A percentile compares a stretch with the other conserved stretches of the same genome.
Evolutionary conservation across 2,797 vertebrate genomes (phyloP).

Genomic region (Leptodactylus fallax): DNA sequence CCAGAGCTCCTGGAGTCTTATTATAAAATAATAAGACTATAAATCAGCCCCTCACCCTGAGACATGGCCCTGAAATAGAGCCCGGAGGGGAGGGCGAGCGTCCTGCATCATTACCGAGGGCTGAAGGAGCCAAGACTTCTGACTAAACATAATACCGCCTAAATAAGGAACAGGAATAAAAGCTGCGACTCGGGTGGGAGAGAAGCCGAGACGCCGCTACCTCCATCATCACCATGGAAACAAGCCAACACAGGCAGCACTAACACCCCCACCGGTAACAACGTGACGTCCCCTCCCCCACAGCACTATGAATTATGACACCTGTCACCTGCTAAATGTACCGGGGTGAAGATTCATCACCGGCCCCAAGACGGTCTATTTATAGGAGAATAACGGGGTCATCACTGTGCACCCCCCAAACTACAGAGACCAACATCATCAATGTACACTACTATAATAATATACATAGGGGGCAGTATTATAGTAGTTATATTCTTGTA

Average conservation of each 20-base stretch:
- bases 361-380: not conserved
- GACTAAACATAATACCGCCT: not conserved
- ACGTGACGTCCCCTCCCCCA: not conserved
- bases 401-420: not conserved
- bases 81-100: no score
- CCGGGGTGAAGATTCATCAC: not conserved
- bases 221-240: slow-evolving; percentile 22
- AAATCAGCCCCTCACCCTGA: not conserved
- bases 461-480: no score
- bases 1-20: no score
- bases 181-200: not conserved
- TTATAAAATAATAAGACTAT: no score
- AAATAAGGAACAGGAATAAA: not conserved
- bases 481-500: no score
- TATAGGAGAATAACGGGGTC: not conserved
- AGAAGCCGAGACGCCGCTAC: not conserved
- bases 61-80: no score
- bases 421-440: no score
- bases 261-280: not conserved
- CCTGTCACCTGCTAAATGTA: slow-evolving; percentile 3
- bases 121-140: no score
- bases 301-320: not conserved
- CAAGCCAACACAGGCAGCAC: not conserved
- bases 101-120: no score
- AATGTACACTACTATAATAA: no score